Evolutionary conservation across 2,797 vertebrate genomes (phyloP).

Genomic region (Enteromius radiatus): DNA sequence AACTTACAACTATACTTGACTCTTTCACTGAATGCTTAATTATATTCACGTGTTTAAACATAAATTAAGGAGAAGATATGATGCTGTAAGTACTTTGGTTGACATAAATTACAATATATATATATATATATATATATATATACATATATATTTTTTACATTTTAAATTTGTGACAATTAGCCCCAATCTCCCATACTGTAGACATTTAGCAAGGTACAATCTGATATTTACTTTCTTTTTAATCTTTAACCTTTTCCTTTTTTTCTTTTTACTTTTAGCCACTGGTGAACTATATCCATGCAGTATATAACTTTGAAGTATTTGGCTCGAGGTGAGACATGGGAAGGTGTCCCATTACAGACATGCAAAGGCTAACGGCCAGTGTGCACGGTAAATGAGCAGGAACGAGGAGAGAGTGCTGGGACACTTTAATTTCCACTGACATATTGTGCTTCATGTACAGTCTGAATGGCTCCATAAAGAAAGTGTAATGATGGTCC

Average conservation of each 20-base stretch:
- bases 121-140: background rate
- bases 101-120: background rate
- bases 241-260: background rate
- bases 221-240: background rate
- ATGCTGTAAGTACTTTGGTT: background rate
- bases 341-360: conserved; percentile 36
- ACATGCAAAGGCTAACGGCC: conserved; percentile 49
- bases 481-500: conserved; percentile 55
- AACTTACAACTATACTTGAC: background rate
- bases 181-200: background rate
- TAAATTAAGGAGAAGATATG: background rate
- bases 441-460: conserved; percentile 63
- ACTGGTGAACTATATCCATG: conserved; percentile 40
- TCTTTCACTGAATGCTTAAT: background rate
- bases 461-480: conserved; percentile 59
- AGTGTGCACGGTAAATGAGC: conserved; percentile 57
- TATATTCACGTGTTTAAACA: background rate
- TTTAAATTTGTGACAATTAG: background rate
- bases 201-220: background rate
- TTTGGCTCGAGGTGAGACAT: conserved; percentile 48
- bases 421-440: conserved; percentile 59
- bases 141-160: background rate
- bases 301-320: conserved; percentile 52
- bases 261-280: conserved; percentile 6
- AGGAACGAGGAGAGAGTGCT: conserved; percentile 57